Evolutionary conservation across 2,113 vertebrate genomes (phyloP), one percentile per base, ranked within the genome.

Genomic region (Pollachius pollachius): DNA sequence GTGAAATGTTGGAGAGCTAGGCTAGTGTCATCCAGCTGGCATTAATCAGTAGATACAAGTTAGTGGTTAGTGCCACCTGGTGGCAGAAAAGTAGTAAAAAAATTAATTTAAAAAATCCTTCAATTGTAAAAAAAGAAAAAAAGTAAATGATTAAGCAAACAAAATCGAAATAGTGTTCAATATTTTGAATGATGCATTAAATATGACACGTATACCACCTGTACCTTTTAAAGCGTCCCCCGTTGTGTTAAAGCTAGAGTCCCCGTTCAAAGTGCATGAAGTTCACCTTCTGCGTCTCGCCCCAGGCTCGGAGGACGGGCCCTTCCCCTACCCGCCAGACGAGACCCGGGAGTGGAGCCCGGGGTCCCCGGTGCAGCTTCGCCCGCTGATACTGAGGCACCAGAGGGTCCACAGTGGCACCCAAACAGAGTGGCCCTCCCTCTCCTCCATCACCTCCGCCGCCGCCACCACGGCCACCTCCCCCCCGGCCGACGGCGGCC

Each of bases 291-390:
- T 16, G 41, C 5, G 30, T 34, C 30, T 5, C 30, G 62, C 67
- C 64, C 30, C 67, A 95, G 94, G 89, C 65, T 90, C 92, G n/a
- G 96, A 97, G 1, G 95, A 95, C 52, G 94, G 92, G 52, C 81
- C 87, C 0, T 97, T 96, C 70, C 76, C 91, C 1, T 94, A 94
- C 76, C 88, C 90, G 5, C 88, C 92, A 0, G 94, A 94, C 62
- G 94, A 95, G 64, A 73, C 88, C 81, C 95, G 94, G 84, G 94
- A 95, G 76, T 88, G 93, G 81, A 95, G 93, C 75, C 94, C 94
- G 69, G 93, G 94, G 73, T 94, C 96, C 15, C 93, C 95, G 56
- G 87, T 86, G 82, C 94, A 91, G 70, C 91, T 92, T 63, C 92
- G 93, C 30, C 86, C 92, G 27, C 85, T 86, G 64, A 78, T 90